Conservation (phyloP, 2,888 invertebrate genomes). For the Eristalinus sepulchralis region DNA sequence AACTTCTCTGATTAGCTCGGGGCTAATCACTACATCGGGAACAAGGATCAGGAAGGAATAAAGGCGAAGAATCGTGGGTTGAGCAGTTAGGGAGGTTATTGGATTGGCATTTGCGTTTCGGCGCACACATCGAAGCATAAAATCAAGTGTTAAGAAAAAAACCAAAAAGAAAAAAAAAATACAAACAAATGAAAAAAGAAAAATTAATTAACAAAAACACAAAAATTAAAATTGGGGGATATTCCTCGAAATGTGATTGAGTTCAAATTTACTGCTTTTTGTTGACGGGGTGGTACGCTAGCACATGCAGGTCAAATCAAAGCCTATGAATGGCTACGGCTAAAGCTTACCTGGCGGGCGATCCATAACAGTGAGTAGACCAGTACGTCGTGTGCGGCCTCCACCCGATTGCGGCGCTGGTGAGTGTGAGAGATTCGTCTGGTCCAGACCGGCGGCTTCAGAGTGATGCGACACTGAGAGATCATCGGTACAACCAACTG, state of each 20-base stretch:
- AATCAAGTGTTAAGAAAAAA: constrained; percentile 72
- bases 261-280: neutral
- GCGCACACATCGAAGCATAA: constrained; percentile 74
- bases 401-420: constrained; percentile 76
- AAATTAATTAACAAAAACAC: constrained; percentile 57
- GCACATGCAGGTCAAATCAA: constrained; percentile 39
- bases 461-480: constrained; percentile 77
- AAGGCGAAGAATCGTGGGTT: too few species aligned
- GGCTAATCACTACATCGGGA: constrained; percentile 88
- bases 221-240: neutral
- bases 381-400: constrained; percentile 89
- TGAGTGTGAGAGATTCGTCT: constrained; percentile 78
- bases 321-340: neutral
- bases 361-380: constrained; percentile 92
- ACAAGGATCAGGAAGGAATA: neutral
- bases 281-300: constrained; percentile 34
- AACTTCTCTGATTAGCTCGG: constrained; percentile 93
- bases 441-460: constrained; percentile 72
- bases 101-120: constrained; percentile 48
- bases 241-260: constrained; percentile 5
- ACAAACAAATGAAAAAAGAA: too few species aligned
- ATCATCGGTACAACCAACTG: constrained; percentile 89
- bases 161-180: constrained; percentile 72
- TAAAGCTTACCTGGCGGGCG: constrained; percentile 88
- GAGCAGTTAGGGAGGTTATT: neutral